Conservation (phyloP, 2,113 vertebrate species). For the Ramphastos sulfuratus region DNA sequence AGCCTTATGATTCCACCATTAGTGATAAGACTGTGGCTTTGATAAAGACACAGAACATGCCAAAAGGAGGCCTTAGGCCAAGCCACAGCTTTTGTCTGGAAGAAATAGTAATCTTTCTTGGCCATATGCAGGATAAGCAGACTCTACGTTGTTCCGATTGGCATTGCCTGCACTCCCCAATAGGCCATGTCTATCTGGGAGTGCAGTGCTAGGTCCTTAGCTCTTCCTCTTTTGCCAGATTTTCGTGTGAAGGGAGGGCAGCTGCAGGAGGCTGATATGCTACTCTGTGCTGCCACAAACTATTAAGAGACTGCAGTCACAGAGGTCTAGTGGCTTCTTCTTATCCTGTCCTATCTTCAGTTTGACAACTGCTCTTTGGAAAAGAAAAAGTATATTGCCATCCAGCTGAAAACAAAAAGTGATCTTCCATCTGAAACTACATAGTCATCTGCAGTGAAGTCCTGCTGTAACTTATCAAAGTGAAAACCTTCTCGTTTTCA, state of each 20-base stretch:
- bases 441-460: not conserved
- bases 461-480: not conserved
- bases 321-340: not conserved
- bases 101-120: not conserved
- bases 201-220: not conserved
- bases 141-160: not conserved
- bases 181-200: not conserved
- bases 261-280: not conserved
- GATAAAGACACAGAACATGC: not conserved
- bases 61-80: not conserved
- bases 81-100: not conserved
- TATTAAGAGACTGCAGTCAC: not conserved
- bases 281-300: fast-evolving
- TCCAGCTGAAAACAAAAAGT: not conserved
- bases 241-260: not conserved
- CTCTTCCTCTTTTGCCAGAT: not conserved
- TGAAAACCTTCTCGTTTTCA: not conserved
- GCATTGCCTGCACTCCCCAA: not conserved
- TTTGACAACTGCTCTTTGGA: not conserved
- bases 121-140: not conserved
- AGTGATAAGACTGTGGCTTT: not conserved
- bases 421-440: not conserved
- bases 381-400: not conserved
- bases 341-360: not conserved
- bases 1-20: not conserved